Evolutionary conservation across 2,888 invertebrate species (phyloP).

Genomic region (Andricus curvator): DNA sequence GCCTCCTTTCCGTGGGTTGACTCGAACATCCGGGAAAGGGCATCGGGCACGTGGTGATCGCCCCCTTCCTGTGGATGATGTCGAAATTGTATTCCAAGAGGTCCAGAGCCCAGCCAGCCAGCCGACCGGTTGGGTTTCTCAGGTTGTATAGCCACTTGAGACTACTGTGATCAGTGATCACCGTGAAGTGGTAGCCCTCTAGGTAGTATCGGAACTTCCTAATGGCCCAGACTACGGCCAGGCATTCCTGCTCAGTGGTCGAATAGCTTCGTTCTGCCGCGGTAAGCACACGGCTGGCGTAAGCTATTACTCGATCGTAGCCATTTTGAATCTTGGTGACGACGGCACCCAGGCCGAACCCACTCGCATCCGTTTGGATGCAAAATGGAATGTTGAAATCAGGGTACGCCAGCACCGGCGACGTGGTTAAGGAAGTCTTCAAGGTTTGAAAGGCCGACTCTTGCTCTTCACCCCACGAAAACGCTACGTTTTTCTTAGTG

Average conservation of each 20-base stretch:
- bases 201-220: slow-evolving; percentile 47
- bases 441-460: no score
- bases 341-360: slow-evolving; percentile 45
- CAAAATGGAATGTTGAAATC: slow-evolving; percentile 37
- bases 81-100: slow-evolving; percentile 48
- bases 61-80: slow-evolving; percentile 45
- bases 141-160: slow-evolving; percentile 46
- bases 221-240: slow-evolving; percentile 51
- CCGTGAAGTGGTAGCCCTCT: slow-evolving; percentile 49
- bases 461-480: not conserved
- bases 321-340: slow-evolving; percentile 44
- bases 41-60: slow-evolving; percentile 50
- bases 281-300: slow-evolving; percentile 49
- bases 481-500: not conserved
- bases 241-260: slow-evolving; percentile 52
- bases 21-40: slow-evolving; percentile 48
- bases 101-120: slow-evolving; percentile 58
- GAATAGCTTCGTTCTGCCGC: slow-evolving; percentile 50
- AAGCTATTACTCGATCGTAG: slow-evolving; percentile 21
- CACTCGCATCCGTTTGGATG: slow-evolving; percentile 49
- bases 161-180: slow-evolving; percentile 58
- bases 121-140: slow-evolving; percentile 47
- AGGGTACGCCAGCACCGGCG: slow-evolving; percentile 26
- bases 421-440: no score
- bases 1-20: not conserved